Evolutionary conservation across 2,113 vertebrate genomes (phyloP).

Genomic region (Ceuthmochares aereus): DNA sequence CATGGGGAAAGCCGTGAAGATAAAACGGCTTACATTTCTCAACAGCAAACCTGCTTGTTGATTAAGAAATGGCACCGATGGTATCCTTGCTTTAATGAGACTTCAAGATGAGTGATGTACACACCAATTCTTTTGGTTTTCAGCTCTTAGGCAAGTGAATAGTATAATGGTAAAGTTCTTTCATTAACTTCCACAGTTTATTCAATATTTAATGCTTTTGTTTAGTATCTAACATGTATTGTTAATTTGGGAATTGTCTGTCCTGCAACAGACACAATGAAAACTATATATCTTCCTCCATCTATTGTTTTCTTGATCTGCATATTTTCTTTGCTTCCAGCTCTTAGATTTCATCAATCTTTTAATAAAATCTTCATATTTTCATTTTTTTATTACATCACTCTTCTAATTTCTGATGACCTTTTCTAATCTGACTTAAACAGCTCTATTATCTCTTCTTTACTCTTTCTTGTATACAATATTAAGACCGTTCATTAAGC

Average conservation of each 20-base stretch:
- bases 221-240: neutral
- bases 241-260: neutral
- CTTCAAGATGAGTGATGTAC: constrained; percentile 43
- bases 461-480: neutral
- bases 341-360: neutral
- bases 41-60: constrained; percentile 29
- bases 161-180: neutral
- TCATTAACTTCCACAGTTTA: neutral
- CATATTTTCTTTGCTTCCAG: neutral
- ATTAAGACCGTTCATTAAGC: neutral
- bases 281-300: neutral
- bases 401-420: neutral
- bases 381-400: neutral
- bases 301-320: neutral
- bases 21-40: constrained; percentile 19
- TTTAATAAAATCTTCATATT: neutral
- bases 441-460: neutral
- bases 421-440: neutral
- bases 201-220: neutral
- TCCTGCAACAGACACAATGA: neutral
- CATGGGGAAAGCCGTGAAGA: constrained; percentile 5
- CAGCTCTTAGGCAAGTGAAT: neutral
- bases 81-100: constrained; percentile 52
- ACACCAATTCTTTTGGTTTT: constrained; percentile 26
- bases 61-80: constrained; percentile 6